Conservation (phyloP, 2,113 vertebrate genomes). For the Nycticebus coucang region DNA sequence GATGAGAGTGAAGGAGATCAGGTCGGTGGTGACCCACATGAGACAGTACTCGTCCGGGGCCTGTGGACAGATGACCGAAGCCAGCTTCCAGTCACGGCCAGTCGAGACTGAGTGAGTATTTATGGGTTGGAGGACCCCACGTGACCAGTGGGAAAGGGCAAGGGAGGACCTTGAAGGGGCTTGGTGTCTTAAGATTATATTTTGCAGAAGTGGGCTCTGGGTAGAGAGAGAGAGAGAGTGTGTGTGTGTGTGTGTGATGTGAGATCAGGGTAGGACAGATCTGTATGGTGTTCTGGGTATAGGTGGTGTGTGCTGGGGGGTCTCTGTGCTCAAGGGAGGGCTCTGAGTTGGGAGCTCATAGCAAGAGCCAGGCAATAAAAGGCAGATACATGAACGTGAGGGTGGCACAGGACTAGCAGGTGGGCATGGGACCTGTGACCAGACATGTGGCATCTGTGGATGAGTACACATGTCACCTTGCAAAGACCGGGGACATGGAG, state of each 20-base stretch:
- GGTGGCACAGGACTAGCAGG: background rate
- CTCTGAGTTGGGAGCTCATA: background rate
- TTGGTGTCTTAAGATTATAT: background rate
- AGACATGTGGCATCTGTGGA: background rate
- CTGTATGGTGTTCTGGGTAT: background rate
- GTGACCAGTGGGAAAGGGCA: background rate
- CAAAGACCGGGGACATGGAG: no score
- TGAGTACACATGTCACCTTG: background rate
- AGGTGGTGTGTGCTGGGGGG: background rate
- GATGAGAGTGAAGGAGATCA: constrained; percentile 92
- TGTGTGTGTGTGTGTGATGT: no score
- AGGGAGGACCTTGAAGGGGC: background rate
- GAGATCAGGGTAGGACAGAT: background rate
- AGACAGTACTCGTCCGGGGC: constrained; percentile 92
- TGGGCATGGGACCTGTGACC: no score
- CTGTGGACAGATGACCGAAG: constrained; percentile 84
- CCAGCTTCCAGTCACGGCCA: background rate
- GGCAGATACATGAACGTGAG: no score
- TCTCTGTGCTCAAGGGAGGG: background rate
- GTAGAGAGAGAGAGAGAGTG: background rate
- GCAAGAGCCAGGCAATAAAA: background rate
- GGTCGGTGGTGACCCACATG: constrained; percentile 95
- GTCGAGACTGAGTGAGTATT: background rate
- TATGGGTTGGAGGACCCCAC: background rate
- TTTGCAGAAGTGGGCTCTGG: background rate